Evolutionary conservation across 2,888 invertebrate genomes (phyloP), one percentile per base, ranked within the genome.

Genomic region (Eupithecia subumbrata): DNA sequence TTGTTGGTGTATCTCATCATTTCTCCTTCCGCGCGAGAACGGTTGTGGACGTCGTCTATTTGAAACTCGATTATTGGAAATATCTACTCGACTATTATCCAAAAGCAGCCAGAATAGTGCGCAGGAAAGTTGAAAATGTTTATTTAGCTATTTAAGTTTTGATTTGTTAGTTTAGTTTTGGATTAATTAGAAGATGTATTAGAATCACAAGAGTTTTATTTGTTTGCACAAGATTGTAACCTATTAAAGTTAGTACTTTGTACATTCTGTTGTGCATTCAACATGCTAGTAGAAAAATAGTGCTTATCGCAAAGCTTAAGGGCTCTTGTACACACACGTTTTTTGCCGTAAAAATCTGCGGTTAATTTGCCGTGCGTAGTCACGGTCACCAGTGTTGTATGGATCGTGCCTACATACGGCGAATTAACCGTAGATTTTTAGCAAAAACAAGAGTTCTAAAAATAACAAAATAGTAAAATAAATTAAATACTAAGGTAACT

Each of bases 11-110:
- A 2, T 89, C 92, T 0, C 96, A 96, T 84, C 94, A 95, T 79
- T 95, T 95, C 81, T 95, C 95, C 1, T 96, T 95, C 79, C 87
- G 95, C 78, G 95, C 95, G 0, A 87, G 93, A 48, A 95, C 95
- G 1, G 92, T 92, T 0, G 95, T 95, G 14, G 95, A 96, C 79
- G 91, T 95, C 16, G 93, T 95, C 0, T 92, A 92, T 79, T 85
- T 96, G 75, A 91, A 92, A 76, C 85, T 95, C 37, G 93, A 93
- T 14, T 90, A 95, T 81, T 95, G 95, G 95, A 94, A 95, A 75
- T 93, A 95, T 84, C 84, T 95, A 64, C 82, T 95, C 0, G 94
- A 94, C 80, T 92, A 95, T 76, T 95, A 94, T 76, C 94, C 94
- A 0, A 88, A 89, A 78, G 91, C 94, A 0, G 93, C 94, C 0